phyloP scores from a whole-genome alignment of 1,140 invertebrate genomes.

The Drosophila tristis region DNA sequence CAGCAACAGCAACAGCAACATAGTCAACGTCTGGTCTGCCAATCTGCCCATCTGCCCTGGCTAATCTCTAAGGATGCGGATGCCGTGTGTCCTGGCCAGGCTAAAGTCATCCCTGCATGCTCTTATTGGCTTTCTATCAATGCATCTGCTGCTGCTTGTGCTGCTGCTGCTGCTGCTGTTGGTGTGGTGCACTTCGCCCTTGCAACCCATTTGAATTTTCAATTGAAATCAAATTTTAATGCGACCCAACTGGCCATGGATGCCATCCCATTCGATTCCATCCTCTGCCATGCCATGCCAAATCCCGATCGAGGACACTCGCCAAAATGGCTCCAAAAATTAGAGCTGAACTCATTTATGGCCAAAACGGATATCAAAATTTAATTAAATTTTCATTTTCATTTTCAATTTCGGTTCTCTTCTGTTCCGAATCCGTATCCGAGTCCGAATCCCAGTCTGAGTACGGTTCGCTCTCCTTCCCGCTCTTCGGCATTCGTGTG shows the following conservation, averaged over 20 bases:
- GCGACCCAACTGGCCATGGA: conserved; percentile 54
- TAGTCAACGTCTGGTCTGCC: conserved; percentile 23
- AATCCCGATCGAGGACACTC: not conserved
- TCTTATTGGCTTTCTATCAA: conserved; percentile 50
- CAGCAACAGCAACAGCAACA: conserved; percentile 15
- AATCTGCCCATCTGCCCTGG: conserved; percentile 61
- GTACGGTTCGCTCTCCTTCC: not conserved
- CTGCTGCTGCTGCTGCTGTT: conserved; percentile 16
- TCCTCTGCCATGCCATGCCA: too few species aligned
- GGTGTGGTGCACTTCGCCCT: too few species aligned
- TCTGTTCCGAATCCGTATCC: not conserved
- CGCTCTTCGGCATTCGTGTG: not conserved
- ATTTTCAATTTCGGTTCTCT: conserved; percentile 67
- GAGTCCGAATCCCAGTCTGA: not conserved
- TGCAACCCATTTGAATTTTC: conserved; percentile 59
- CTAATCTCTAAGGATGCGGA: conserved; percentile 72
- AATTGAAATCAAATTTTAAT: conserved; percentile 80
- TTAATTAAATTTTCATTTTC: conserved; percentile 83
- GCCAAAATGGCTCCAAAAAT: conserved; percentile 47
- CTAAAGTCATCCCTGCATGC: conserved; percentile 27
- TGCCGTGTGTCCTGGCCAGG: conserved; percentile 14
- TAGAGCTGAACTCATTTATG: conserved; percentile 72
- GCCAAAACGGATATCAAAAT: conserved; percentile 74
- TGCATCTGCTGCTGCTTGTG: conserved; percentile 31
- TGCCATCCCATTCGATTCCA: not conserved